A percentile compares a stretch with the other conserved stretches of the same genome.
Evolutionary conservation across 2,888 invertebrate species (phyloP).

Genomic region (Philereme transversata): DNA sequence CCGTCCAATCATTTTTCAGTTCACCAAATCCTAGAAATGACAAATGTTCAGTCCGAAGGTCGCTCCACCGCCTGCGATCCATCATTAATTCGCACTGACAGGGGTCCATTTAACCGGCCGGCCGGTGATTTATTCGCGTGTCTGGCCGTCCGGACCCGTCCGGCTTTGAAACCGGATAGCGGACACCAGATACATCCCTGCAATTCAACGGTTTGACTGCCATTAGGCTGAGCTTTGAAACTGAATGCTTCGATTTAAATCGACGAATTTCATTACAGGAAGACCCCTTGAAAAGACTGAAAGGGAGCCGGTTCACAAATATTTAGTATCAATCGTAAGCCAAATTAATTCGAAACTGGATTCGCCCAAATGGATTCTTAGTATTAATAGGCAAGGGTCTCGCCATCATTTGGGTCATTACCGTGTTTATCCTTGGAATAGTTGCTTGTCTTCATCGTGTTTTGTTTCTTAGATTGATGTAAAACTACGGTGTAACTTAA

Average conservation of each 20-base stretch:
- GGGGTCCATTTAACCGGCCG: conserved; percentile 41
- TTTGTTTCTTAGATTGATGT: too few relatives aligned
- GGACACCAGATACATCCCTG: conserved; percentile 17
- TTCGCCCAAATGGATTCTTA: neutral
- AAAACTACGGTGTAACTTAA: too few relatives aligned
- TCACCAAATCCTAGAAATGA: conserved; percentile 34
- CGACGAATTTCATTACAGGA: conserved; percentile 2
- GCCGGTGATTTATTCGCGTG: conserved; percentile 48
- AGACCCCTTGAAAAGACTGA: neutral
- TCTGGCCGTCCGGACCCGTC: conserved; percentile 18
- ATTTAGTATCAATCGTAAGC: conserved; percentile 4
- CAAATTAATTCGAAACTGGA: conserved; percentile 10
- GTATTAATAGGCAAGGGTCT: neutral
- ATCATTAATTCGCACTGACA: conserved; percentile 52
- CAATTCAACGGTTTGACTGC: conserved; percentile 38
- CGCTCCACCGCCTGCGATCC: conserved; percentile 33
- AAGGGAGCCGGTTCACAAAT: neutral
- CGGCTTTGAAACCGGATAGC: conserved; percentile 43
- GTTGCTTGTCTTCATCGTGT: too few relatives aligned
- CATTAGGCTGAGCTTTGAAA: conserved; percentile 41
- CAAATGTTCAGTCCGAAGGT: conserved; percentile 37
- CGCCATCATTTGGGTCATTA: too few relatives aligned
- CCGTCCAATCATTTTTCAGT: conserved; percentile 34
- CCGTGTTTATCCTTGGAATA: too few relatives aligned
- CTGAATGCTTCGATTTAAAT: conserved; percentile 21